phyloP scores from a whole-genome alignment of 2,113 vertebrate species.

The Saccopteryx leptura region DNA sequence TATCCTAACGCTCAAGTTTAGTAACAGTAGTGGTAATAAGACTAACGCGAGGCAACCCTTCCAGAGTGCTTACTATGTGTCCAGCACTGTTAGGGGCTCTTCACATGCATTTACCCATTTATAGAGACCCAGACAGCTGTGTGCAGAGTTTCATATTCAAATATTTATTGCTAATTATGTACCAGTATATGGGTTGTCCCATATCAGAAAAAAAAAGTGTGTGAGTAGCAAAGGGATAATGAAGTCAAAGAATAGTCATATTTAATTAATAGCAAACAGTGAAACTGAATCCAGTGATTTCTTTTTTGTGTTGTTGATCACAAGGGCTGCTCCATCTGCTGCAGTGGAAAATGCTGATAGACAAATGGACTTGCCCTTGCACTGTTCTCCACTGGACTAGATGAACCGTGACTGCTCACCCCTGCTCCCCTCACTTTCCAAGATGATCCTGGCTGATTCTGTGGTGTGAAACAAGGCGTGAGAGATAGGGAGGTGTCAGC shows the following conservation, averaged over 20 bases:
- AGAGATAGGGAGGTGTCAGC: conserved; percentile 81
- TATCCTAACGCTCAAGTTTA: neutral
- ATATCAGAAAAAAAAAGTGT: neutral
- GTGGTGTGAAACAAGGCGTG: conserved; percentile 60
- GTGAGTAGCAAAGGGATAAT: neutral
- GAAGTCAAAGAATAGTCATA: neutral
- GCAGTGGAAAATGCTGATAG: conserved; percentile 77
- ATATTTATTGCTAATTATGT: neutral
- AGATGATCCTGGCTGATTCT: conserved; percentile 53
- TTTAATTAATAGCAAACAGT: conserved; percentile 24
- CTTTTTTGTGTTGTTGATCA: conserved; percentile 71
- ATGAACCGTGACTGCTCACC: neutral
- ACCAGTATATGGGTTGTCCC: neutral
- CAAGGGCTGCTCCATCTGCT: conserved; percentile 57
- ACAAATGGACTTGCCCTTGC: neutral
- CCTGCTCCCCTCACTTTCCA: neutral
- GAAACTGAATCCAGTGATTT: conserved; percentile 60
- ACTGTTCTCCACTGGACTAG: neutral
- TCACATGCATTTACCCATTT: neutral
- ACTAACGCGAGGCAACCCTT: rapidly evolving
- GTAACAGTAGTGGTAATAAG: neutral
- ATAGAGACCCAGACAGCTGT: too few species aligned
- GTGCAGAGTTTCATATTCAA: neutral
- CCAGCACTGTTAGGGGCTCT: neutral
- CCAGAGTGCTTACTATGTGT: neutral